Percentiles rank a stretch among this genome's conserved stretches.
Evolutionary conservation across 2,113 vertebrate species (phyloP).

Genomic region (Sciurus niger): DNA sequence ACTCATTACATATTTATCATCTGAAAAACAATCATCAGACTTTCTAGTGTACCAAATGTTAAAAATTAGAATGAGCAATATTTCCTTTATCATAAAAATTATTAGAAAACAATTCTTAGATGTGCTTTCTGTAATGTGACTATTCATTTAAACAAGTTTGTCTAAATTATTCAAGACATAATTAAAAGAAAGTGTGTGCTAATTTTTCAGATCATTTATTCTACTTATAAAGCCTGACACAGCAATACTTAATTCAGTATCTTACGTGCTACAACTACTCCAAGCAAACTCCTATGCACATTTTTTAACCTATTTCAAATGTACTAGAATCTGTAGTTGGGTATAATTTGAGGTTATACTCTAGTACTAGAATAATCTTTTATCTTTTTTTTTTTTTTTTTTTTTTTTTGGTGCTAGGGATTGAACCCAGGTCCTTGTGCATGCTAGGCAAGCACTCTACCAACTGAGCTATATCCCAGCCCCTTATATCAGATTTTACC

Average conservation of each 20-base stretch:
- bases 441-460: too few species aligned
- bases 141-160: constrained; percentile 59
- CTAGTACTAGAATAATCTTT: neutral
- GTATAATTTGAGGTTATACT: constrained; percentile 4
- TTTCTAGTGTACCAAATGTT: neutral
- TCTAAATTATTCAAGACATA: constrained; percentile 43
- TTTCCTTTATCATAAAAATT: constrained; percentile 44
- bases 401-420: too few species aligned
- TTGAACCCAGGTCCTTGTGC: too few species aligned
- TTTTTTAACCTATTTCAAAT: neutral
- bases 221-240: constrained; percentile 54
- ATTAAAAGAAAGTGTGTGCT: constrained; percentile 31
- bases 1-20: too few species aligned
- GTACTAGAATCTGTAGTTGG: constrained; percentile 12
- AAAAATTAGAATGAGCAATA: constrained; percentile 19
- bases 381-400: too few species aligned
- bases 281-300: neutral
- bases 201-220: constrained; percentile 7
- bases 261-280: neutral
- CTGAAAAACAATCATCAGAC: constrained; percentile 51
- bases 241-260: neutral
- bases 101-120: constrained; percentile 54
- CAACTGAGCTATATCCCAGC: too few species aligned
- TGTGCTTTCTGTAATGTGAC: neutral
- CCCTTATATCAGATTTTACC: constrained; percentile 5